Base-by-base conservation (phyloP, 2,888 invertebrate genomes). In the Hyalella azteca region DNA sequence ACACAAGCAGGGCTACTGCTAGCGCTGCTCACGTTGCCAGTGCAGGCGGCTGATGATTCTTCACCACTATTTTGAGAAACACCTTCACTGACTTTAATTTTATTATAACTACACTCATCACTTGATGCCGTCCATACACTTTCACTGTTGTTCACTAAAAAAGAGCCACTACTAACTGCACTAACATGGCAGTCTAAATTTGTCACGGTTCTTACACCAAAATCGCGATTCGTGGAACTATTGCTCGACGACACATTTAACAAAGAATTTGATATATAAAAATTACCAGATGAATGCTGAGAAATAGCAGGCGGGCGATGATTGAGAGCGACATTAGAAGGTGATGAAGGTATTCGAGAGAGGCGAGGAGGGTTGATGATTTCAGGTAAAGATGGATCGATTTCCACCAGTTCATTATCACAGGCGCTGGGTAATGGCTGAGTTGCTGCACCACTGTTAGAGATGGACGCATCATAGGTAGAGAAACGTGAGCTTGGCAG, bases 201-300 rank as follows among this genome's bases (percentile, higher is more conserved):
- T 5, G 32, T 29, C 7, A 66, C 66, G 36, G 36, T 66, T 66
- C 36, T 66, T 29, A 66, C 66, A 66, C 66, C 36, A 11, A 66
- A n/a, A 3, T 66, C 66, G 4, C 66, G 66, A 36, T 36, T 66
- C 29, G 66, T 66, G 36, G 66, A 66, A 36, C 66, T 66, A 29
- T 36, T 66, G 13, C 66, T 36, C 32, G 19, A n/a, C 36, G 66
- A 66, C 7, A 36, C 4, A 36, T 36, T 66, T 36, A 36, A 36
- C 66, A 11, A 36, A 66, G 66, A 66, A 66, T 66, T 66, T 66
- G 66, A n/a, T 66, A 66, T 36, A 66, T 29, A 36, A 66, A 66
- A 66, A 66, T 66, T 66, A 66, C 36, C 36, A 66, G 66, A 66
- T 36, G 66, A 48, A 29, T 49, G 48, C 32, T 29, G 77, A 48